Conservation (phyloP, 1,140 invertebrate genomes). For the Tribolium madens region DNA sequence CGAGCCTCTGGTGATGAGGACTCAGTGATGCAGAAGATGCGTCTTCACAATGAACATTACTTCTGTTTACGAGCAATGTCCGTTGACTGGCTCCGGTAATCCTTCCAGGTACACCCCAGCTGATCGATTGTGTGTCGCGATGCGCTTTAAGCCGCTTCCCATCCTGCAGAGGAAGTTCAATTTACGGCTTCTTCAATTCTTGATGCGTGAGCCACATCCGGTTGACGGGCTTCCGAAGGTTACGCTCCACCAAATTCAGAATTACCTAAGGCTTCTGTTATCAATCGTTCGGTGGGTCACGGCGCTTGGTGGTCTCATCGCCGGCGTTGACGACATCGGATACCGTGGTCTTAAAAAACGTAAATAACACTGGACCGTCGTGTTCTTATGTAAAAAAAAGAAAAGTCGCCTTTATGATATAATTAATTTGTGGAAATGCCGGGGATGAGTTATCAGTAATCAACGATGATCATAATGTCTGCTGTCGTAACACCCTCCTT, state of each 20-base stretch:
- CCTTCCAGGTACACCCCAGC: constrained; percentile 25
- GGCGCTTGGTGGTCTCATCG: constrained; percentile 2
- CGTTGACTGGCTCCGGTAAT: constrained; percentile 53
- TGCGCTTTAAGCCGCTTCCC: constrained; percentile 41
- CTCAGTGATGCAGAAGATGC: constrained; percentile 46
- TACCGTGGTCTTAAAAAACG: neutral
- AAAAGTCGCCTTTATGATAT: neutral
- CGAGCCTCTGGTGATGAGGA: constrained; percentile 42
- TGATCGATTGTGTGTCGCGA: constrained; percentile 29
- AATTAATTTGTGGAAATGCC: constrained; percentile 6
- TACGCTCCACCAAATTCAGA: constrained; percentile 46
- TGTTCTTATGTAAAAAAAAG: neutral
- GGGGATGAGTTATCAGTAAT: neutral
- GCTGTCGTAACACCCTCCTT: constrained; percentile 42
- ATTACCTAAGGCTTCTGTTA: constrained; percentile 35
- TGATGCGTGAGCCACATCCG: constrained; percentile 49
- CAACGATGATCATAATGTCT: neutral
- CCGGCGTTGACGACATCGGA: neutral
- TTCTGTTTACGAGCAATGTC: constrained; percentile 60
- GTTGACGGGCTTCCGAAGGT: constrained; percentile 45
- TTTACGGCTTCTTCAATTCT: constrained; percentile 45
- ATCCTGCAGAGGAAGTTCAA: constrained; percentile 34
- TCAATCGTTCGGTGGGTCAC: constrained; percentile 3
- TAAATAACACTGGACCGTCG: neutral
- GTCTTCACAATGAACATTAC: constrained; percentile 51